Conservation (phyloP, 2,797 vertebrate genomes). For the Podargus strigoides region DNA sequence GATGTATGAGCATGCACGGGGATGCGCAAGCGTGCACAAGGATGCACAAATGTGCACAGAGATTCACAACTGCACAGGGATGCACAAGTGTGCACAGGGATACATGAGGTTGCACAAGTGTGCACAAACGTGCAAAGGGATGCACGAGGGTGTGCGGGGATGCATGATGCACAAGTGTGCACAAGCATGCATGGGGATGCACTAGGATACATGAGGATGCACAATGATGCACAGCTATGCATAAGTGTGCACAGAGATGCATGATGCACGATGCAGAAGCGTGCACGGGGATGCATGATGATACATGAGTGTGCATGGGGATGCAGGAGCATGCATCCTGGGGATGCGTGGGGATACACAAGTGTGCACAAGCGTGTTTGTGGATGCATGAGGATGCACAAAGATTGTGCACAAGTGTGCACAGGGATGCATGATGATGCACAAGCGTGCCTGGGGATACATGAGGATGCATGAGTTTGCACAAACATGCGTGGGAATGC, state of each 20-base stretch:
- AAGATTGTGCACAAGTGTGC: too few species aligned
- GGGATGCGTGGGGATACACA: too few species aligned
- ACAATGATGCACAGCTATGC: not conserved
- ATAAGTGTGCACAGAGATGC: not conserved
- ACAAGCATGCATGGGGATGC: fast-evolving
- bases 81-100: fast-evolving
- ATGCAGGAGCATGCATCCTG: too few species aligned
- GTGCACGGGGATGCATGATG: too few species aligned
- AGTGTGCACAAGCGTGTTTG: not conserved
- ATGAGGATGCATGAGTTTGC: fast-evolving
- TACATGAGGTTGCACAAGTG: too few species aligned
- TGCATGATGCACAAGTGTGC: too few species aligned
- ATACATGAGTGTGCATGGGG: too few species aligned
- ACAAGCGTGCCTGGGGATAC: too few species aligned
- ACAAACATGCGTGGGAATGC: not conserved
- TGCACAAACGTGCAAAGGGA: not conserved
- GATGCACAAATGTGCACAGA: too few species aligned
- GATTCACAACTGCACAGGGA: not conserved
- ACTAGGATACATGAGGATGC: too few species aligned
- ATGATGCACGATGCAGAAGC: too few species aligned
- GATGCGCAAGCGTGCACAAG: not conserved
- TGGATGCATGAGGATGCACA: fast-evolving
- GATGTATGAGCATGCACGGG: not conserved
- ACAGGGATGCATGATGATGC: not conserved
- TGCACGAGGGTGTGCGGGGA: too few species aligned